Base-by-base conservation (phyloP, 1,140 invertebrate species). In the Formica selysi region DNA sequence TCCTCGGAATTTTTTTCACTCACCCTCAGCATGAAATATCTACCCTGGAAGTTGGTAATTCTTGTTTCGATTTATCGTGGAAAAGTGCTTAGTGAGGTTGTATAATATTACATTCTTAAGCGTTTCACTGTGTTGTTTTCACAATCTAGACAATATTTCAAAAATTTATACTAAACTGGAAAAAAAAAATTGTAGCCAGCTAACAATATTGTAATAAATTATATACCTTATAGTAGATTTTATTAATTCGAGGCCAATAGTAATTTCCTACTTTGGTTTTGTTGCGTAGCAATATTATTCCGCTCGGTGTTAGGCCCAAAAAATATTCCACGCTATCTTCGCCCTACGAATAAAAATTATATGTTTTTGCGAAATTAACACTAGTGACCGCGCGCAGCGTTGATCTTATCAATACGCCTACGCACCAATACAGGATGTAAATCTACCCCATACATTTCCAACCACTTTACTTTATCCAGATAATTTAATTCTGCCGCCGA, bases 201-300 rank as follows among this genome's bases (percentile, higher is more conserved):
- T 38, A 68, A 54, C 22, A 11, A 68, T 5, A 68, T 29, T 38
- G 19, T 8, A 22, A 16, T 11, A 81, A 59, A 73, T 54, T 67
- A 38, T 22, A 61, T 93, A 95, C 95, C 96, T 99, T 99, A 95
- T 98, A 98, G 95, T 98, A 99, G 90, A 99, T 97, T 96, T 99
- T 99, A 86, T 97, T 98, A 92, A 99, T 99, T 94, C 98, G 97
- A 65, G 98, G 98, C 99, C 99, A 99, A 95, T 99, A 99, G 96
- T 99, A 99, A 95, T 99, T 98, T 88, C 99, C 99, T 90, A 99
- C 99, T 96, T 99, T 99, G 94, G 97, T 98, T 95, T 98, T 98
- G 93, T 99, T 99, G 90, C 99, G 97, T 92, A 99, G 97, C 62
- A 99, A 97, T 91, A 99, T 97, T 93, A 99, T 98, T 76, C 99